Evolutionary conservation across 2,888 invertebrate species (phyloP).

Genomic region (Bhutanitis thaidina): DNA sequence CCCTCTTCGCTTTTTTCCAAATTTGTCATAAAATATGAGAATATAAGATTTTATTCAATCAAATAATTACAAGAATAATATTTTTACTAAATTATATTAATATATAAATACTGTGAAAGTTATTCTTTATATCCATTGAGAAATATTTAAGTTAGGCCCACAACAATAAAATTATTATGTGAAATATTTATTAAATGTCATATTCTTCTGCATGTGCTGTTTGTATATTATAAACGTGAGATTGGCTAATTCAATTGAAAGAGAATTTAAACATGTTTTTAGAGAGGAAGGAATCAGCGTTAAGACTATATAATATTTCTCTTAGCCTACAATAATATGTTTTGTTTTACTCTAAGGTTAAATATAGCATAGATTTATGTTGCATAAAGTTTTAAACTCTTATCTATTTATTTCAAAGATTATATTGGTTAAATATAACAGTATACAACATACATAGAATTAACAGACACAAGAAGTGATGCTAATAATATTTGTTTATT

Average conservation of each 20-base stretch:
- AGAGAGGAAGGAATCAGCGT: conserved; percentile 62
- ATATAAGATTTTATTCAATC: too few species aligned
- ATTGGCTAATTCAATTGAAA: conserved; percentile 41
- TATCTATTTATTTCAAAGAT: conserved; percentile 17
- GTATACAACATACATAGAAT: conserved; percentile 16
- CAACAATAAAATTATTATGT: conserved; percentile 2
- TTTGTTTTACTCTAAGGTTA: conserved; percentile 23
- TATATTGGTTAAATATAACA: conserved; percentile 14
- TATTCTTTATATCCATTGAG: too few species aligned
- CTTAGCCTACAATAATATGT: conserved; percentile 15
- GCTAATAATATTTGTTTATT: conserved; percentile 11
- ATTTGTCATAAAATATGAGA: too few species aligned
- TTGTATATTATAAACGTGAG: conserved; percentile 2
- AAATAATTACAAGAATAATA: too few species aligned
- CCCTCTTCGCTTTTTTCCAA: too few species aligned
- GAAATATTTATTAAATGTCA: not conserved
- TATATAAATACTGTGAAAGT: too few species aligned
- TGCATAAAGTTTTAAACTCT: conserved; percentile 16
- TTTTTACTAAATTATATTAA: too few species aligned
- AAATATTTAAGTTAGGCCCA: conserved; percentile 5
- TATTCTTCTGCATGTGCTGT: not conserved
- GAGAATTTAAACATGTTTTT: conserved; percentile 43
- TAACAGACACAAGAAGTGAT: conserved; percentile 17
- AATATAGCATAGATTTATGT: conserved; percentile 33
- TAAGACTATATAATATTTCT: conserved; percentile 42